Base-by-base conservation (phyloP, 2,113 vertebrate species). In the Cavia porcellus region DNA sequence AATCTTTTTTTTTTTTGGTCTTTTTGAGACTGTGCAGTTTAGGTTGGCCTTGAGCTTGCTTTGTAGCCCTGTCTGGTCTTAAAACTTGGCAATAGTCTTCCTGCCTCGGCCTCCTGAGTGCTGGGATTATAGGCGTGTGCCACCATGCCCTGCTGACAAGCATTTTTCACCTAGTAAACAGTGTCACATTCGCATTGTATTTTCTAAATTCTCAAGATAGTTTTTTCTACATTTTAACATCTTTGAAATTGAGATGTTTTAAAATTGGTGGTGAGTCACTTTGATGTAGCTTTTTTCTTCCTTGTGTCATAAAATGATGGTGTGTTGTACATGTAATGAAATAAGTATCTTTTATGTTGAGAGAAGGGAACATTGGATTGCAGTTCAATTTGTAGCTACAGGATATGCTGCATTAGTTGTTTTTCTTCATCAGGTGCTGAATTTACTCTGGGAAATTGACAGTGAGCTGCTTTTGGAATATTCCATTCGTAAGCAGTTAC, bases 241-340 rank as follows among this genome's bases (percentile, higher is more conserved):
- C 47, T 80, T 92, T 96, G 88, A 94, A 92, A 94, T 92, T 86
- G 97, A 80, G 89, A 94, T 93, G 70, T 93, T 55, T 95, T 95
- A 86, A 17, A 88, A 45, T 93, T 59, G 94, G 81, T 90, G 66
- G 25, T 79, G 50, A 96, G 74, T 96, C 91, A 74, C 59, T 77
- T 84, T 66, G 42, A 59, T 92, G 83, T 74, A 80, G 68, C 91
- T 22, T 95, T 94, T 86, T 82, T 74, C 96, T 93, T 70, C 35
- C 84, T 93, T 87, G 42, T 94, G 50, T 95, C 22, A 83, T 96
- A 80, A 86, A 81, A 83, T 86, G 86, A 86, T 86, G 75, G 59
- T 55, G 12, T 83, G 28, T 80, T 61, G 17, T 86, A 50, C n/a
- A 62, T 50, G 45, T 84, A 68, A 59, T 96, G 62, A 83, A 94